phyloP scores from a whole-genome alignment of 2,113 vertebrate genomes.

The Lasiurus borealis region DNA sequence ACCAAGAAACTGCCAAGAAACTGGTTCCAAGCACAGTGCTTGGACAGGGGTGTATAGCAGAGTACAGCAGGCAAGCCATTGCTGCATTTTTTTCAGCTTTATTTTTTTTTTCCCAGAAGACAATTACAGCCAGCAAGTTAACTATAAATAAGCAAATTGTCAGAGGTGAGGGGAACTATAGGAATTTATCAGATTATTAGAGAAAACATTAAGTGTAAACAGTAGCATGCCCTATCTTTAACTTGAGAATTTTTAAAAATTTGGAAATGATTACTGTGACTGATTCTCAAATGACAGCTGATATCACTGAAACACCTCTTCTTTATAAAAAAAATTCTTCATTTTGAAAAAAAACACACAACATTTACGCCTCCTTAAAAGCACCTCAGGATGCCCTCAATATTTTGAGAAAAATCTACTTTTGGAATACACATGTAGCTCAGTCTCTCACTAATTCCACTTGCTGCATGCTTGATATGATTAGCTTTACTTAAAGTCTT shows the following conservation, averaged over 20 bases:
- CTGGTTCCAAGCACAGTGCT: background rate
- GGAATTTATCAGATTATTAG: conserved; percentile 49
- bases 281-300: conserved; percentile 82
- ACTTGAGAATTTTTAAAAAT: background rate
- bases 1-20: too few species aligned
- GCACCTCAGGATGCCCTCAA: conserved; percentile 85
- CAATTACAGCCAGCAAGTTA: conserved; percentile 47
- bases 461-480: conserved; percentile 86
- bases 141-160: conserved; percentile 27
- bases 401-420: conserved; percentile 70
- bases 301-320: conserved; percentile 74
- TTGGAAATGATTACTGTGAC: conserved; percentile 42
- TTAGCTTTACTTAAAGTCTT: conserved; percentile 85
- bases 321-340: conserved; percentile 29
- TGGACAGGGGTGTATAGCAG: background rate
- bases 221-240: background rate
- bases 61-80: background rate
- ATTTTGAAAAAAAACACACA: background rate
- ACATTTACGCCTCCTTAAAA: conserved; percentile 77
- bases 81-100: conserved; percentile 33
- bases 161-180: background rate
- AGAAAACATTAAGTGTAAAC: conserved; percentile 38
- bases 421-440: conserved; percentile 76
- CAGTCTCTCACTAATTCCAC: conserved; percentile 87
- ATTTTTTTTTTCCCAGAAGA: conserved; percentile 50